Evolutionary conservation across 2,888 invertebrate species (phyloP), one percentile per base, ranked within the genome.

Genomic region (Caenorhabditis parvicauda): DNA sequence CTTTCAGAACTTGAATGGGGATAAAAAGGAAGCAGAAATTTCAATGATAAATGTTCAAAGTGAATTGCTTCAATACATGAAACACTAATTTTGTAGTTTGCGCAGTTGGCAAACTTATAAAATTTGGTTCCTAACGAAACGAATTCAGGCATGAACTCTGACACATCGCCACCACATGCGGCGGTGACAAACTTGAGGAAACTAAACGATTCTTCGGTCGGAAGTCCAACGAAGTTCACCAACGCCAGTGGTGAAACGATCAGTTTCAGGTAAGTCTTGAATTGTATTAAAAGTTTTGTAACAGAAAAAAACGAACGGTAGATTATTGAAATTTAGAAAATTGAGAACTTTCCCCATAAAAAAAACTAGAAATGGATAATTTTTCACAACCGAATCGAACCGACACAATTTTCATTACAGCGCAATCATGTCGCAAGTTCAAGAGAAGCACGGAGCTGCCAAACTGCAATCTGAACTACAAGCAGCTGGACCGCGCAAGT

Each of bases 221-320:
- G 45, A 14, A 72, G 72, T 44, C 72, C 72, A 5, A 72, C 72
- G 2, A 72, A 72, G 49, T 72, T 72, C 57, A 72, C 69, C 1
- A 69, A 56, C 14, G 59, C 69, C 4, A 58, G 56, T 43, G 72
- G 72, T 25, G 67, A 67, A 12, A 57, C 64, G 3, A 59, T 59
- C 2, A 67, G 67, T 22, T 72, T 72, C 39, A 71, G 67, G 71
- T 71, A 28, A 12, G n/a, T n/a, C n/a, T n/a, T n/a, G n/a, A n/a
- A n/a, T n/a, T n/a, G n/a, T n/a, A n/a, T n/a, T n/a, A n/a, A n/a
- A n/a, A n/a, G n/a, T n/a, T n/a, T n/a, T n/a, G n/a, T n/a, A n/a
- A n/a, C n/a, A n/a, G n/a, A n/a, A n/a, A n/a, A n/a, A n/a, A n/a
- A n/a, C n/a, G n/a, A n/a, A n/a, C n/a, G n/a, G n/a, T n/a, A n/a